Base-by-base conservation (phyloP, 1,140 invertebrate species). In the Drosophila pectinifera region DNA sequence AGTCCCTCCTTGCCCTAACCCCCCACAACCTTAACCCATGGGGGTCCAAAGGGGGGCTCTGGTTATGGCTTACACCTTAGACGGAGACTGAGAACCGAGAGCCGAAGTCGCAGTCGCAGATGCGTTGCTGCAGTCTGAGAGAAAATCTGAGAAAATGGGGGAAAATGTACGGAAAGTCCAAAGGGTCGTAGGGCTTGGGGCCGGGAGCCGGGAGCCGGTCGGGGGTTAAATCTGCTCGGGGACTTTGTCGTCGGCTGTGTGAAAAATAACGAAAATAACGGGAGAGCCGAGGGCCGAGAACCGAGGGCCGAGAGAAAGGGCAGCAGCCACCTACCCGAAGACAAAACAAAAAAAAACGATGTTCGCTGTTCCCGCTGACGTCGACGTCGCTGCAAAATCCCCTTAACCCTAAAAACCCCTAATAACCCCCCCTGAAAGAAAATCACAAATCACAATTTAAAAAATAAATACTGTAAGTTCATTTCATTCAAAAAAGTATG, bases 291-390 rank as follows among this genome's bases (percentile, higher is more conserved):
- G 49, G 31, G 49, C 49, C 49, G 26, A 28, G 8, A 28, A 28
- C 26, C 26, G 49, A 53, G 48, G 48, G 48, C 48, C 48, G 34
- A 36, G 36, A 48, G 46, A 31, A 39, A 55, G 31, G 51, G 42
- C 38, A 46, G 55, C 55, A 45, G 78, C 65, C 78, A 58, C 78
- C 78, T 76, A 77, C 78, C 58, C 78, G 79, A 73, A 64, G 64
- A 36, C 72, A 58, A 61, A 38, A 36, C 34, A 34, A 10, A 20
- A 14, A 61, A 38, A 36, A 36, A 28, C 36, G 72, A 46, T 61
- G 65, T 28, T 61, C 22, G 51, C 28, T 28, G 31, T 22, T 22
- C 31, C 18, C 4, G 5, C 28, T 20, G 18, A 20, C 31, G 58
- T 56, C n/a, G 31, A 16, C 49, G 31, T 38, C 4, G 49, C 49